Percentiles rank a stretch among this genome's conserved stretches.
These are phyloP conservation scores for Papilio gigon DNA, from an alignment of 2,888 invertebrate genomes.

Conservation along the genomic window DNA sequence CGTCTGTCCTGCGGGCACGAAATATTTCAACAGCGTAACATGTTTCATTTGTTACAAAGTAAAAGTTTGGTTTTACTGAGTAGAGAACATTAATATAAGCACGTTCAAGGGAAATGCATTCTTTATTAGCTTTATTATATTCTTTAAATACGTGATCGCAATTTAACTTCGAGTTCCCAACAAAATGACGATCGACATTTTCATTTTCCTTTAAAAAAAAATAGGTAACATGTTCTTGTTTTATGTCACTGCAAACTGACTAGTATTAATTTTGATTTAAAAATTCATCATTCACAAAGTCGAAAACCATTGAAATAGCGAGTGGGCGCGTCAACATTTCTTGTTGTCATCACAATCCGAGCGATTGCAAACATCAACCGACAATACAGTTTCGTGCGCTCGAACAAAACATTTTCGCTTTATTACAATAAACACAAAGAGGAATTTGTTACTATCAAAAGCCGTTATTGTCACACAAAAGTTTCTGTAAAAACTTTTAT, in stretches of 20 bases:
- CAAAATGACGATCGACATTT: too few species aligned
- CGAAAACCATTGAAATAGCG: conserved; percentile 1
- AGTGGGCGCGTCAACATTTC: conserved; percentile 2
- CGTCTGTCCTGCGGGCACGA: conserved; percentile 9
- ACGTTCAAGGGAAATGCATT: background rate
- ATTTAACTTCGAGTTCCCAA: background rate
- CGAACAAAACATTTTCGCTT: conserved; percentile 18
- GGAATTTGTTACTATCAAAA: conserved; percentile 20
- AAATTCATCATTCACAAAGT: too few species aligned
- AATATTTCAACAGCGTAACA: conserved; percentile 23
- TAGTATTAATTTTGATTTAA: too few species aligned
- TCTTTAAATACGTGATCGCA: background rate
- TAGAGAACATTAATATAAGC: background rate
- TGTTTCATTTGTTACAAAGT: conserved; percentile 14
- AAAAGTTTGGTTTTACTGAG: conserved; percentile 2
- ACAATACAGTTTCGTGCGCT: conserved; percentile 25
- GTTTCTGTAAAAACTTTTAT: background rate
- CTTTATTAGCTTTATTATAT: background rate
- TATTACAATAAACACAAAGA: conserved; percentile 16
- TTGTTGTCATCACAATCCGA: conserved; percentile 29
- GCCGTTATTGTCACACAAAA: background rate
- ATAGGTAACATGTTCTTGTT: too few species aligned
- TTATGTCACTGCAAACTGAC: too few species aligned
- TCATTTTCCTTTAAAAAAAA: too few species aligned
- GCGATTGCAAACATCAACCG: conserved; percentile 28